Base-by-base conservation (phyloP, 2,113 vertebrate species). In the Thalassarche chlororhynchos region DNA sequence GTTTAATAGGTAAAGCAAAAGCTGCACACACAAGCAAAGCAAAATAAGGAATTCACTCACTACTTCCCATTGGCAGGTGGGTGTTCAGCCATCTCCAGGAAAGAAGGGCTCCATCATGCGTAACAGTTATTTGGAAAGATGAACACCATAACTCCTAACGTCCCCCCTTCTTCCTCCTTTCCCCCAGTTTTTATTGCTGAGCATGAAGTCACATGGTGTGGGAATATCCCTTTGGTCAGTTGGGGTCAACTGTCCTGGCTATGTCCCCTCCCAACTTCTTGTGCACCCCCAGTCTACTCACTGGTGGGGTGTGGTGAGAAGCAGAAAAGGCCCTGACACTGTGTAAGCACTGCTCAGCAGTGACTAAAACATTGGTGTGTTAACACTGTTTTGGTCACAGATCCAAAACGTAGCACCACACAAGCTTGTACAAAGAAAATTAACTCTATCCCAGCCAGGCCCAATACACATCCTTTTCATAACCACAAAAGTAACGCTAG, bases 271-370 rank as follows among this genome's bases (percentile, higher is more conserved):
- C 36, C 81, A 75, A 1, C 6, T 55, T 15, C 54, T 62, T 44
- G 32, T 34, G 20, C 36, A 44, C 8, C 17, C 49, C 42, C 36
- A 64, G 16, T 14, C n/a, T 38, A 0, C 24, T 49, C 1, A 0
- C 40, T 80, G 31, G 47, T 32, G 31, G 31, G 32, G 12, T 5
- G 4, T 23, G 2, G 4, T 5, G 9, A 64, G 55, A 2, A 70
- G 11, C 25, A 26, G 5, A 69, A 69, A 64, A 44, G 2, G 23
- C 36, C 20, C 31, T 61, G n/a, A 47, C 31, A 2, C 8, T 24
- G 58, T 12, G 6, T 28, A 49, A 70, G 49, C 14, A 4, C 36
- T 26, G 9, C 24, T 38, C 19, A 58, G 42, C 24, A 25, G 4
- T 40, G 4, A 34, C 8, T 13, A 36, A 58, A 60, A 20, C 29